Conservation (phyloP, 2,113 vertebrate genomes). For the Pteruthius melanotis region DNA sequence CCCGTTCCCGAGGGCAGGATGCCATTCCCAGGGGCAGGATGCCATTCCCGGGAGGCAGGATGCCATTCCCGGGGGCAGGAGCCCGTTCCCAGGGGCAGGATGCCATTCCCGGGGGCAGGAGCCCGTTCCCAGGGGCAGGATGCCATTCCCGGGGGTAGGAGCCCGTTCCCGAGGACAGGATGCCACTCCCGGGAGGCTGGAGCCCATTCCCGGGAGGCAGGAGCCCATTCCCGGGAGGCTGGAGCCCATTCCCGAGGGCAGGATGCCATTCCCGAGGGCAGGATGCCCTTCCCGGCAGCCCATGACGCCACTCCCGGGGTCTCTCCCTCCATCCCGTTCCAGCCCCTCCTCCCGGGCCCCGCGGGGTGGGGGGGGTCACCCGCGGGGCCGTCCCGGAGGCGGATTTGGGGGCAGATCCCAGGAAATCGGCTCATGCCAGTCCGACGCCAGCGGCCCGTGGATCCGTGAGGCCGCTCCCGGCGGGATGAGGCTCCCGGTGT, state of each 20-base stretch:
- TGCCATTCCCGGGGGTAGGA: not conserved
- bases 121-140: not conserved
- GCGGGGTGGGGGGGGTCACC: not conserved
- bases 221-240: not conserved
- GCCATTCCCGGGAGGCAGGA: not conserved
- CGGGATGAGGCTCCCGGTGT: not conserved
- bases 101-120: not conserved
- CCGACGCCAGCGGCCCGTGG: not conserved
- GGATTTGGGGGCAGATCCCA: not conserved
- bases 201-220: no score
- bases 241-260: not conserved
- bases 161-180: no score
- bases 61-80: not conserved
- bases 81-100: not conserved
- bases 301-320: not conserved
- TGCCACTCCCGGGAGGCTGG: no score
- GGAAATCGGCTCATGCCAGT: conserved; percentile 14
- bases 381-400: not conserved
- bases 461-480: not conserved
- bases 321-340: not conserved
- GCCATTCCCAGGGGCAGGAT: no score
- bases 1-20: no score
- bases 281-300: not conserved
- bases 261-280: not conserved
- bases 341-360: not conserved